A percentile compares a stretch with the other conserved stretches of the same genome.
Conservation (phyloP, 92 coral and sea anemone genomes). For the Zoanthus sociatus region DNA sequence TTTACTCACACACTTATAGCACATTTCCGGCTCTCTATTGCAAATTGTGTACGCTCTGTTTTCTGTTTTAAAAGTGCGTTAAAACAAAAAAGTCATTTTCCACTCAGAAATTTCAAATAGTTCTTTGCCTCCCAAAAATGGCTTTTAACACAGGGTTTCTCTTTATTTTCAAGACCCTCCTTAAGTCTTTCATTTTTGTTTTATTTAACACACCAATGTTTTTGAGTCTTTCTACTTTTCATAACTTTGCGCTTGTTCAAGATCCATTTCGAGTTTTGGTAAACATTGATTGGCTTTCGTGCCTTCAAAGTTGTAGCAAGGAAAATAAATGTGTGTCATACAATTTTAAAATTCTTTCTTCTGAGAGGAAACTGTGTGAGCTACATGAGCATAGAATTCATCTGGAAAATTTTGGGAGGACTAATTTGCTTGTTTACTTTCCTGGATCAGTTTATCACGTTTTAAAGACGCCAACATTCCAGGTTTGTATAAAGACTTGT, state of each 20-base stretch:
- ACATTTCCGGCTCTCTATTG: too few species aligned
- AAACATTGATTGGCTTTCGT: slow-evolving; percentile 11
- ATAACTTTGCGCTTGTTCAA: neutral
- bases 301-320: neutral
- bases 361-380: neutral
- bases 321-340: slow-evolving; percentile 2
- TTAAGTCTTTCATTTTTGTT: neutral
- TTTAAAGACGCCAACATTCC: neutral
- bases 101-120: too few species aligned
- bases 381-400: neutral
- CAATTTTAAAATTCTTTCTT: neutral
- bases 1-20: too few species aligned
- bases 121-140: too few species aligned
- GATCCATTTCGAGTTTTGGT: neutral
- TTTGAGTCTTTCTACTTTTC: neutral
- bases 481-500: too few species aligned
- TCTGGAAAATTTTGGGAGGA: neutral
- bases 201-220: neutral
- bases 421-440: neutral
- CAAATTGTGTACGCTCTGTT: too few species aligned
- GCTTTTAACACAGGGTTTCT: too few species aligned
- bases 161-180: too few species aligned
- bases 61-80: too few species aligned
- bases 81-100: too few species aligned
- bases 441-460: slow-evolving; percentile 20